phyloP scores from a whole-genome alignment of 2,888 invertebrate species.

The Timema cristinae region DNA sequence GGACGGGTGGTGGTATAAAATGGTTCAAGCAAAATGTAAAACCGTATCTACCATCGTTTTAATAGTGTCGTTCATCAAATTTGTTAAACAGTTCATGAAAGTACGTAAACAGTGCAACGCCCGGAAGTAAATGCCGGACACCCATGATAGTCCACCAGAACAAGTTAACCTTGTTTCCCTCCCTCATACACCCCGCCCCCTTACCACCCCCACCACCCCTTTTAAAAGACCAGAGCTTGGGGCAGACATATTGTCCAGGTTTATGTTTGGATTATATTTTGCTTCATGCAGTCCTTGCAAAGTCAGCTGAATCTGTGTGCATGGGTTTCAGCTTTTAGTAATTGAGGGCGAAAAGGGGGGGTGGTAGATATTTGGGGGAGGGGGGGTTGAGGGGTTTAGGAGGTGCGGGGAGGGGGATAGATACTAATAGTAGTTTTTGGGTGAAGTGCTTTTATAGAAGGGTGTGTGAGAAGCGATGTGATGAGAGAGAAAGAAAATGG shows the following conservation, averaged over 20 bases:
- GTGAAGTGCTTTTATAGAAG: neutral
- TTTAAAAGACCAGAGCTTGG: neutral
- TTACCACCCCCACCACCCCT: neutral
- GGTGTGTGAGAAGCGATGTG: too few species aligned
- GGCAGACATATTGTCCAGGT: conserved; percentile 9
- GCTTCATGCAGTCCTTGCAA: neutral
- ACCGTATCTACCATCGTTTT: too few species aligned
- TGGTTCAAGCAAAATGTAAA: too few species aligned
- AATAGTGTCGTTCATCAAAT: too few species aligned
- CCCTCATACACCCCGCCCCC: neutral
- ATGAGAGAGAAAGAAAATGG: neutral
- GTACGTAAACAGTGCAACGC: neutral
- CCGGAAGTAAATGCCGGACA: neutral
- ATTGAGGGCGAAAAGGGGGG: neutral
- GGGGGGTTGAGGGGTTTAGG: neutral
- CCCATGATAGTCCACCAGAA: neutral
- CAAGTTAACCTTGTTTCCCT: neutral
- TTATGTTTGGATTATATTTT: conserved; percentile 15
- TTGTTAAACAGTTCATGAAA: conserved; percentile 15
- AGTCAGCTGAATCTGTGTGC: too few species aligned
- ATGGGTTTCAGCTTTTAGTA: neutral
- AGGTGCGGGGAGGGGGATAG: neutral
- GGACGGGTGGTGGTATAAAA: too few species aligned
- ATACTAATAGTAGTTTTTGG: conserved; percentile 11
- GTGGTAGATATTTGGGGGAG: too few species aligned